Base-by-base conservation (phyloP, 2,797 vertebrate species). In the Phoebastria nigripes region DNA sequence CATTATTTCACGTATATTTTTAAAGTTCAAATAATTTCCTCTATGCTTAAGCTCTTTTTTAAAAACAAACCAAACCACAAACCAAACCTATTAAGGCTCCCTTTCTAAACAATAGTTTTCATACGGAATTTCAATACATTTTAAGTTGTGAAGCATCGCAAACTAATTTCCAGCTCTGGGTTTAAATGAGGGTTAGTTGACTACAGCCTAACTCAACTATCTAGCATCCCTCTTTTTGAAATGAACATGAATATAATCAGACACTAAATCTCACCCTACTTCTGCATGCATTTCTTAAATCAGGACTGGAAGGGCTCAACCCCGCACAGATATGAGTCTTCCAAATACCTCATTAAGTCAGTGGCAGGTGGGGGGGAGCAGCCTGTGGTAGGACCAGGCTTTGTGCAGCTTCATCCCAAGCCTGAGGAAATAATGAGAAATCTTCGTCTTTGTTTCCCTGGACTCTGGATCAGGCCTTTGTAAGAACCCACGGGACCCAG, bases 161-260 rank as follows among this genome's bases (percentile, higher is more conserved):
- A 71, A 92, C 67, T 62, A 3, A 70, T 84, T 90, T 89, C 69
- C 52, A 91, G 81, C 74, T 49, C 41, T 67, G 28, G 56, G 35
- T 94, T 90, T 88, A 79, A 92, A 79, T 42, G 65, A 76, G 76
- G 82, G 82, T 58, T 79, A 63, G 46, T 65, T 15, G 15, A 44
- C 52, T 52, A 31, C 76, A 71, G 73, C 59, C 37, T 49, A 77
- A 77, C 87, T 49, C 55, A 21, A 47, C 44, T 55, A 47, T 5
- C 51, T 44, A 37, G 15, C 8, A 1, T 44, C 82, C 58, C 59
- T 44, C 84, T 93, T 37, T 62, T 51, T 79, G 63, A 85, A 86
- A 72, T 51, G 86, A 91, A 35, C 6, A 3, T 29, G 49, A 35
- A 61, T 65, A 65, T 54, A 39, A 69, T 28, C 11, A 66, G 82